These are phyloP conservation scores for Epinephelus awoara DNA, from an alignment of 2,797 vertebrate genomes.

Conservation along the genomic window DNA sequence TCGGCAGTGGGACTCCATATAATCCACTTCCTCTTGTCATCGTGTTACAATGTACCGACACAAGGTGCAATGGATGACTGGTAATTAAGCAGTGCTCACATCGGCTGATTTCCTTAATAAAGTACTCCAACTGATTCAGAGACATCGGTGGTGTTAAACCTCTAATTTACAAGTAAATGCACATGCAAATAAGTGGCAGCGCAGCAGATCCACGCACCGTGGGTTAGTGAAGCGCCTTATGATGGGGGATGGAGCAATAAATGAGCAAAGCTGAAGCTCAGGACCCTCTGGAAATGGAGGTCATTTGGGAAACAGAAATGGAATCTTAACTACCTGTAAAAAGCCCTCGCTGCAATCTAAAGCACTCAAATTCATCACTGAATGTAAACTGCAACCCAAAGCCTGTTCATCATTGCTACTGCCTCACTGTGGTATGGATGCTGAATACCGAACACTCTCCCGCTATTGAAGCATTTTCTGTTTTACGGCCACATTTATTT, in stretches of 20 bases:
- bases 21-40: slow-evolving; percentile 2
- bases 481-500: slow-evolving; percentile 39
- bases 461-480: slow-evolving; percentile 35
- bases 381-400: slow-evolving; percentile 67
- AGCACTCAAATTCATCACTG: slow-evolving; percentile 71
- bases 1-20: neutral
- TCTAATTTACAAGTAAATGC: slow-evolving; percentile 42
- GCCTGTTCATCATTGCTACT: slow-evolving; percentile 65
- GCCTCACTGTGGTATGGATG: slow-evolving; percentile 51
- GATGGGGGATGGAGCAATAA: slow-evolving; percentile 60
- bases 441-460: slow-evolving; percentile 47
- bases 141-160: slow-evolving; percentile 22
- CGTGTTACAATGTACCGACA: neutral
- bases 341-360: slow-evolving; percentile 63
- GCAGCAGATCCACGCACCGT: slow-evolving; percentile 23
- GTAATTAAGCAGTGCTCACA: slow-evolving; percentile 10
- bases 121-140: slow-evolving; percentile 7
- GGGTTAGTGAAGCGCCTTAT: slow-evolving; percentile 39
- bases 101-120: slow-evolving; percentile 17
- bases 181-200: slow-evolving; percentile 40
- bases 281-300: slow-evolving; percentile 75
- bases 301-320: slow-evolving; percentile 75
- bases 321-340: slow-evolving; percentile 79
- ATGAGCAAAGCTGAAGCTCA: slow-evolving; percentile 65
- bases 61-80: neutral